Base-by-base conservation (phyloP, 1,140 invertebrate genomes). In the Drosophila virilis region DNA sequence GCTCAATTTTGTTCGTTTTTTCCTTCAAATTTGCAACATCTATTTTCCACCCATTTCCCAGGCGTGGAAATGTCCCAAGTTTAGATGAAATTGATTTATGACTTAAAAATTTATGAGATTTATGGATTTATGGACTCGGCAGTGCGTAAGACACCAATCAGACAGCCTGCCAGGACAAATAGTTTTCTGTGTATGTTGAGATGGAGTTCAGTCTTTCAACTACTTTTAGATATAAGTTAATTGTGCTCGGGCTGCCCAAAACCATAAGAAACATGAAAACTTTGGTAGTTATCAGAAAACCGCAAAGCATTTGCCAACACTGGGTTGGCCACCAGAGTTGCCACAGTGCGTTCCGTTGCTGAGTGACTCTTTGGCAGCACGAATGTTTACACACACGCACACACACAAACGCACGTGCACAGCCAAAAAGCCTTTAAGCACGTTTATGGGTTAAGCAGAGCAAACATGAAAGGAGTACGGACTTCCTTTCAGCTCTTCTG, bases 401-500 rank as follows among this genome's bases (percentile, higher is more conserved):
- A 72, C 68, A 48, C 60, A 71, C 48, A 33, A 40, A 66, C 17
- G 42, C 46, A 58, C 22, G 62, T 46, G 45, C 48, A 65, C 12
- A 15, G 37, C 33, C 8, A 35, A n/a, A 64, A 48, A 43, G 12
- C 12, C 57, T 62, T 83, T 40, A 77, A 69, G 73, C 69, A 77
- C 79, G 84, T 88, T 88, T 89, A 77, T 80, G 77, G 83, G 83
- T 80, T 88, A 86, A 86, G 83, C 84, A 83, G 79, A 83, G 83
- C 84, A 88, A 89, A 89, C 84, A 89, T 65, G 74, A 45, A 65
- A 64, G 59, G 75, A 74, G 68, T 77, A 57, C 42, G 51, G 45
- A 78, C 59, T 54, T 60, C 62, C 61, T 60, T 69, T 60, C 60
- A 48, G 35, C 52, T 45, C 6, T 40, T n/a, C n/a, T 28, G 5